Evolutionary conservation across 2,113 vertebrate genomes (phyloP).

Genomic region (Okapia johnstoni): DNA sequence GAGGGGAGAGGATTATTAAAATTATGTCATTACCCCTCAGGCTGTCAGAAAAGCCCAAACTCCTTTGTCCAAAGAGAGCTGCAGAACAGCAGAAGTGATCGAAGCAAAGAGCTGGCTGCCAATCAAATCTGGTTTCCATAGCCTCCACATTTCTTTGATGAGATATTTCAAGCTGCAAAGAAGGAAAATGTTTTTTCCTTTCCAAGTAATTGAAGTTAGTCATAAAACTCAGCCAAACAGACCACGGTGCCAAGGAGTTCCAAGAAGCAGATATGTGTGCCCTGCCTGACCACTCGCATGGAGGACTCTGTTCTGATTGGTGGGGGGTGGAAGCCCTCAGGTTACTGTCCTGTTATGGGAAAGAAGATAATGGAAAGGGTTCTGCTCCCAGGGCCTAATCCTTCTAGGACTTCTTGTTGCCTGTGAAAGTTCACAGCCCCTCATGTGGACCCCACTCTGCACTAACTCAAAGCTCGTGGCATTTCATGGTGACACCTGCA

Average conservation of each 20-base stretch:
- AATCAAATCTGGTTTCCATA: not conserved
- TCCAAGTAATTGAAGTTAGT: not conserved
- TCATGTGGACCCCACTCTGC: not conserved
- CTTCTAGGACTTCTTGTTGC: not conserved
- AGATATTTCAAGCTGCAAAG: not conserved
- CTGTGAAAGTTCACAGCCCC: not conserved
- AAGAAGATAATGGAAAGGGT: not conserved
- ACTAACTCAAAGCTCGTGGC: not conserved
- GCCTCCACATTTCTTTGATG: not conserved
- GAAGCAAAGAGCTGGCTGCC: slow-evolving; percentile 4
- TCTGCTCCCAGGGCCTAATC: not conserved
- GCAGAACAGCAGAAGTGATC: not conserved
- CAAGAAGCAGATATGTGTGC: not conserved
- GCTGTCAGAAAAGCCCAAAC: slow-evolving; percentile 60
- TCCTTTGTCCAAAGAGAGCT: slow-evolving; percentile 56
- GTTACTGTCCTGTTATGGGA: not conserved
- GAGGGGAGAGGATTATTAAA: slow-evolving; percentile 69
- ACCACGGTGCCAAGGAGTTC: not conserved
- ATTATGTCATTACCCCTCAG: slow-evolving; percentile 41
- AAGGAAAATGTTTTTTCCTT: not conserved
- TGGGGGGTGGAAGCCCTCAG: not conserved
- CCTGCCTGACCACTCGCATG: not conserved
- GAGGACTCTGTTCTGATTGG: not conserved
- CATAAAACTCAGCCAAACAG: not conserved
- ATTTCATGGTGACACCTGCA: not conserved